Evolutionary conservation across 2,888 invertebrate species (phyloP), one percentile per base, ranked within the genome.

Genomic region (Allophyes oxyacanthae): DNA sequence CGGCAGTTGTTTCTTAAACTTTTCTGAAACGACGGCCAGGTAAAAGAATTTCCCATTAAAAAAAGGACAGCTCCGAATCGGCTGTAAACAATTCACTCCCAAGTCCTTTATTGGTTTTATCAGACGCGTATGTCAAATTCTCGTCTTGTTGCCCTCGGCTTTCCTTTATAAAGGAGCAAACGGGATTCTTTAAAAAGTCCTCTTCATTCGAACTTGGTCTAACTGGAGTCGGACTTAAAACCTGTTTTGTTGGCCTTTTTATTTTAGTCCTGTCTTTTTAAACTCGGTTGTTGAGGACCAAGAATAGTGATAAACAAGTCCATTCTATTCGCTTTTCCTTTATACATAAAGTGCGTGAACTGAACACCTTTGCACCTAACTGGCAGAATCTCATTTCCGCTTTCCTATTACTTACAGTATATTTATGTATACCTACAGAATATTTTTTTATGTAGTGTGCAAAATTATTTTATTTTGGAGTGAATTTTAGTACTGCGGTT

Each of bases 11-110:
- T 86, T 81, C 78, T 74, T 77, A 75, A 90, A 90, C 80, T 90
- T 89, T 75, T 69, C 76, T 77, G 81, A 82, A 83, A 78, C 81
- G 74, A 72, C 65, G 72, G 59, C 64, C 77, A 88, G 85, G 87
- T 88, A 86, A 86, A 90, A 87, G 89, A 90, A 91, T 90, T 88
- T 86, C 81, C 83, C 77, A 89, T 88, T 88, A 89, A 88, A 88
- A 87, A 87, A 88, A 87, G 90, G 90, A 88, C 78, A 84, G 81
- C 75, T 86, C 85, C 85, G 85, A 87, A 89, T 90, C 83, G 87
- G 80, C 81, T 75, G 89, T 85, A 88, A 89, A 89, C 90, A 90
- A 85, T 91, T 83, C 86, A 72, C 73, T 77, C 79, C 40, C 58
- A 78, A 82, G 79, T 85, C 80, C 83, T 81, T 88, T 91, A 90